Conservation (phyloP, 2,113 vertebrate genomes). For the Alethe diademata region DNA sequence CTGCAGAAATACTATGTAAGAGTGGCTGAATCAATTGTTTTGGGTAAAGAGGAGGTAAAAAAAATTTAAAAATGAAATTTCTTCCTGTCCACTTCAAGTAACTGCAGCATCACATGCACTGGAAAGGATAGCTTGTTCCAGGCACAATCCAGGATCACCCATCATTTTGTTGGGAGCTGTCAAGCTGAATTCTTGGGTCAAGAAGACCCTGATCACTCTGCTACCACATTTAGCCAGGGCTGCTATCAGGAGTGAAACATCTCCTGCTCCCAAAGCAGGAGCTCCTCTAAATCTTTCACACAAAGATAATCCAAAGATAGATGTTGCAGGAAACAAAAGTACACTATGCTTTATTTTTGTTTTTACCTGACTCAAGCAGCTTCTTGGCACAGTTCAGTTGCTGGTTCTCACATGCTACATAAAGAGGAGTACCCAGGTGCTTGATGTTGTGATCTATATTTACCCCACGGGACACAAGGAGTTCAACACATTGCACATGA, state of each 20-base stretch:
- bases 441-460: constrained; percentile 76
- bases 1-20: neutral
- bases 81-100: neutral
- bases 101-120: neutral
- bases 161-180: neutral
- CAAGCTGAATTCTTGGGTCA: neutral
- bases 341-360: neutral
- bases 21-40: neutral
- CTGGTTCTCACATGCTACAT: constrained; percentile 81
- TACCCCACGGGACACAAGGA: constrained; percentile 69
- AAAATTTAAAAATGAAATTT: fast-evolving
- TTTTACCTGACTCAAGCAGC: constrained; percentile 86
- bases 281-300: neutral
- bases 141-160: neutral
- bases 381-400: constrained; percentile 76
- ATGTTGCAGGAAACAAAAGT: neutral
- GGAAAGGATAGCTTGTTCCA: neutral
- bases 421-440: constrained; percentile 81
- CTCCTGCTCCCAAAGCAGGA: neutral
- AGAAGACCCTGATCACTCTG: neutral
- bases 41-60: neutral
- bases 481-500: constrained; percentile 77
- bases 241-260: neutral
- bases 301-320: neutral
- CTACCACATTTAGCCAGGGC: neutral